Evolutionary conservation across 2,888 invertebrate species (phyloP), one percentile per base, ranked within the genome.

Genomic region (Rhamphomyia laevipes): DNA sequence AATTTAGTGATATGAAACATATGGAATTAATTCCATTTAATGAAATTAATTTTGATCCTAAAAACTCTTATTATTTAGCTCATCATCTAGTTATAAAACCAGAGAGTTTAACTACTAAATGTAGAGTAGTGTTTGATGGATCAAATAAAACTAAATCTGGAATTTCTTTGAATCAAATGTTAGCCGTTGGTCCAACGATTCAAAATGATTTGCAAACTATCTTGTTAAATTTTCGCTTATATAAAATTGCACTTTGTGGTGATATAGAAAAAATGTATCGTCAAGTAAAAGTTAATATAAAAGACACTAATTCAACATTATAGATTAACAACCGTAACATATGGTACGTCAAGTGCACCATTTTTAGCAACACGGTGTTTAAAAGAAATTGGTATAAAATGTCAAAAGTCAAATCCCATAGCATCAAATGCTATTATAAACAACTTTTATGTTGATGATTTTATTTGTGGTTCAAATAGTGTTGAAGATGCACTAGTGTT

Each of bases 211-310:
- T 63, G 7, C 31, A 35, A 15, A 31, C 43, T 13, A 45, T 53
- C 11, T 18, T 50, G 15, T 15, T 45, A 15, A 40, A 45, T 13
- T 50, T 48, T 41, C 27, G 49, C 15, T 40, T 11, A 2, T 27
- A 47, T 31, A 38, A 33, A 35, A 43, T 33, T 12, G 58, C 57
- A 2, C 46, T 62, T 6, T 51, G 49, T 7, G 56, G 55, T 1
- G 62, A 63, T 43, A 53, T 63, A 6, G 50, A 50, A 7, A 51
- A 59, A 47, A 61, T 61, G 55, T 62, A 57, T 43, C 52, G 55
- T 2, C 58, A 59, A 47, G 55, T 63, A 4, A 7, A 40, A 9
- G 44, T 61, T 2, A 17, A 52, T 21, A 42, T 45, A 9, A 42
- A 43, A 2, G 49, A 61, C 17, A 27, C 16, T 3, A 44, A 56